A percentile compares a stretch with the other conserved stretches of the same genome.
These are phyloP conservation scores for Leistus spinibarbis DNA, from an alignment of 2,888 invertebrate species.

Conservation along the genomic window DNA sequence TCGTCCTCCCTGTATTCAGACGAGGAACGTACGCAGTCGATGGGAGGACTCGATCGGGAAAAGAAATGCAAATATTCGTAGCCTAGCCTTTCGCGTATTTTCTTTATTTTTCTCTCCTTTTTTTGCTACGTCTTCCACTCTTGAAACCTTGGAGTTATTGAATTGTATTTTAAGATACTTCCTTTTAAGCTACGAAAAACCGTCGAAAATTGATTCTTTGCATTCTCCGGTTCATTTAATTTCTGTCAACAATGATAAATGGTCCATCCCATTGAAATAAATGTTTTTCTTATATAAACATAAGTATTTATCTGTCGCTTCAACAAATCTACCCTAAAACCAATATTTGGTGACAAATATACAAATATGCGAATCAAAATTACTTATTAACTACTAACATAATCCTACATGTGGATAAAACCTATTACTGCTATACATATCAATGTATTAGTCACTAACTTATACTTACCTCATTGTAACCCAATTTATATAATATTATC, in stretches of 20 bases:
- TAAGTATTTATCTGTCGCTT: too few species aligned
- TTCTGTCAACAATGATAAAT: not conserved
- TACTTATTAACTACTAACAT: too few species aligned
- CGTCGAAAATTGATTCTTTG: not conserved
- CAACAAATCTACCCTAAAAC: too few species aligned
- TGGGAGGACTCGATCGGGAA: not conserved
- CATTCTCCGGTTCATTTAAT: not conserved
- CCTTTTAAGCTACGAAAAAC: not conserved
- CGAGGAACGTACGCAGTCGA: not conserved
- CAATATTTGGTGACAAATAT: too few species aligned
- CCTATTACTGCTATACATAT: too few species aligned
- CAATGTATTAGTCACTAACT: too few species aligned
- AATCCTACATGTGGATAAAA: too few species aligned
- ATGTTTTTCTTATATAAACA: not conserved
- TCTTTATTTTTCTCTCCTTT: not conserved
- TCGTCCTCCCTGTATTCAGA: not conserved
- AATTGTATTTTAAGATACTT: not conserved
- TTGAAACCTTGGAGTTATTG: not conserved
- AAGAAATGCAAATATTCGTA: conserved; percentile 10
- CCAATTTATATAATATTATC: too few species aligned
- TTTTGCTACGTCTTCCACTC: not conserved
- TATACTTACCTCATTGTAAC: too few species aligned
- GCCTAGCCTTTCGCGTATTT: not conserved
- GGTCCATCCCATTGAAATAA: too few species aligned
- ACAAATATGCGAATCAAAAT: too few species aligned